These are phyloP conservation scores for Phalacrocorax pelagicus DNA, from an alignment of 2,113 vertebrate species.

Conservation along the genomic window DNA sequence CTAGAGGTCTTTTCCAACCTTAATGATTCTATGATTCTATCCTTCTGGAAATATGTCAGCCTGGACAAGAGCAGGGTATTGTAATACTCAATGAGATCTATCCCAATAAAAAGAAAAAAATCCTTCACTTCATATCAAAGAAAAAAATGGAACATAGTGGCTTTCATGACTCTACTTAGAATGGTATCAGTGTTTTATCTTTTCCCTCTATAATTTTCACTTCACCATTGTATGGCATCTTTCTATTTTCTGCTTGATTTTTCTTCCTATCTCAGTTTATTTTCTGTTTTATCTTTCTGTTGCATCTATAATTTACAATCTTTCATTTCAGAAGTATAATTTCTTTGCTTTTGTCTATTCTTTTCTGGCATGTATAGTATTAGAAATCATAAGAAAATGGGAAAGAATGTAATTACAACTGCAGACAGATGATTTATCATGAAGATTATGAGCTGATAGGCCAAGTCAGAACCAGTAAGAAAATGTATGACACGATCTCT, in stretches of 20 bases:
- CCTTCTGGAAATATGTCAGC: neutral
- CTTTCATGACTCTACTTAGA: neutral
- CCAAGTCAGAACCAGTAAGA: neutral
- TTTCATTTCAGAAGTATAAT: neutral
- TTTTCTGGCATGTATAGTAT: neutral
- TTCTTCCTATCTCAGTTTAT: neutral
- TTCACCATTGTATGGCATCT: neutral
- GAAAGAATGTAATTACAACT: neutral
- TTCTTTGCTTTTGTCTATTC: neutral
- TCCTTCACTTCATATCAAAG: neutral
- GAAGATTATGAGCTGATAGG: neutral
- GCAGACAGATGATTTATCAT: neutral
- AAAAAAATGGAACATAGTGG: neutral
- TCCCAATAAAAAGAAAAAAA: neutral
- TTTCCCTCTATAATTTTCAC: neutral
- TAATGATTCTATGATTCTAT: neutral
- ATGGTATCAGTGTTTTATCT: neutral
- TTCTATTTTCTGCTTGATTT: neutral
- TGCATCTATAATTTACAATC: neutral
- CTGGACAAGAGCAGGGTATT: neutral
- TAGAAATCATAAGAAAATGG: neutral
- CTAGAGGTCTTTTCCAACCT: too few species aligned
- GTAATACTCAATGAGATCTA: neutral
- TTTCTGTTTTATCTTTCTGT: slow-evolving; percentile 13
- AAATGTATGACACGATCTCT: neutral